These are phyloP conservation scores for Catostomus latipinnis DNA, from an alignment of 2,797 vertebrate genomes.

Conservation along the genomic window DNA sequence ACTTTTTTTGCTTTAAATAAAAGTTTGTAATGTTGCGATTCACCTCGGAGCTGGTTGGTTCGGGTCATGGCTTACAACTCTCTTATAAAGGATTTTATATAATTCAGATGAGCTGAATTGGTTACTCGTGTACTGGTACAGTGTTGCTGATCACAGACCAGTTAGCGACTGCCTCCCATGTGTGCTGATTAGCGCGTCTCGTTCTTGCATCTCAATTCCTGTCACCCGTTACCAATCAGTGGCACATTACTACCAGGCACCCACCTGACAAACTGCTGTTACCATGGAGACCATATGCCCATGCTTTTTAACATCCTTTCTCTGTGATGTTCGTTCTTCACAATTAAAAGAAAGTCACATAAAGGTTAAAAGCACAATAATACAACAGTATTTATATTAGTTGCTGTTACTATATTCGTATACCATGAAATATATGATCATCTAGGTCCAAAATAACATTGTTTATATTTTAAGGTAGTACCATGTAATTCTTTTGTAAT, in stretches of 20 bases:
- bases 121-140: background rate
- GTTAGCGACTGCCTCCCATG: constrained; percentile 28
- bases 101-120: background rate
- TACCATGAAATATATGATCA: too few species aligned
- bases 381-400: too few species aligned
- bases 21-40: too few species aligned
- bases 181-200: constrained; percentile 34
- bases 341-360: constrained; percentile 12
- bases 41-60: too few species aligned
- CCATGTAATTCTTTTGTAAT: too few species aligned
- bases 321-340: constrained; percentile 1
- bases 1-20: too few species aligned
- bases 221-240: constrained; percentile 35
- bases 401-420: too few species aligned
- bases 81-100: too few species aligned
- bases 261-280: constrained; percentile 33
- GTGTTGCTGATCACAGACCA: constrained; percentile 23
- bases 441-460: too few species aligned
- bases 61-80: too few species aligned
- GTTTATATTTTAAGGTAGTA: too few species aligned
- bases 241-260: constrained; percentile 24
- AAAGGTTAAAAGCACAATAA: background rate
- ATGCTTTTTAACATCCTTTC: constrained; percentile 11
- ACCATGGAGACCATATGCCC: constrained; percentile 45
- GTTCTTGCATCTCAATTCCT: constrained; percentile 2